These are phyloP conservation scores for Cyanoderma ruficeps DNA, from an alignment of 2,113 vertebrate species.

Conservation along the genomic window DNA sequence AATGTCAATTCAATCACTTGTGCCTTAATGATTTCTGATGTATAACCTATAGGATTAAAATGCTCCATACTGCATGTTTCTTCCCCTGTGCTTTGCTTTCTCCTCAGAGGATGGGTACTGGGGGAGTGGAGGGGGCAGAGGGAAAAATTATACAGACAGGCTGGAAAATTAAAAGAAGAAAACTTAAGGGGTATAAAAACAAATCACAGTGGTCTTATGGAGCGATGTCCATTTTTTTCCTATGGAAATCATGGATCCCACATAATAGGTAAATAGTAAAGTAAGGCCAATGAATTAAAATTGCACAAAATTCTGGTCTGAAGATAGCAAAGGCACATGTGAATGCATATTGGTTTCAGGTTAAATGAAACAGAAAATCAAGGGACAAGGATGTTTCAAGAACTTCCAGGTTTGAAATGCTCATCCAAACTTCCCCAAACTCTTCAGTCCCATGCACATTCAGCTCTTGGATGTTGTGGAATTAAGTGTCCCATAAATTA, in stretches of 20 bases:
- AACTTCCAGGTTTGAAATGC: background rate
- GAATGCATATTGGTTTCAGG: background rate
- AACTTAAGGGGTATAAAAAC: background rate
- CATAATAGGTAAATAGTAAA: background rate
- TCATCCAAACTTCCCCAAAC: background rate
- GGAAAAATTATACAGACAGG: background rate
- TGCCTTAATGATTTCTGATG: background rate
- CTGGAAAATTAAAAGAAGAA: background rate
- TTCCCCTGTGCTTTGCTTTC: background rate
- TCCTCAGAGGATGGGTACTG: background rate
- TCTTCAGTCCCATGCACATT: background rate
- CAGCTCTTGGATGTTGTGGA: background rate
- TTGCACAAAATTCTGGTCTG: background rate
- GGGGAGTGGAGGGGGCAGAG: rapidly evolving
- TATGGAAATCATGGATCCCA: background rate
- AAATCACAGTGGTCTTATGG: background rate
- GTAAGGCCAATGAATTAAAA: background rate
- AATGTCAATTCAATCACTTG: background rate
- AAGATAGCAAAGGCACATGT: background rate
- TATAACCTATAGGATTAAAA: background rate
- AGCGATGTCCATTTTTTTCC: background rate
- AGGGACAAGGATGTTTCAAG: background rate
- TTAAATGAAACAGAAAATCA: background rate
- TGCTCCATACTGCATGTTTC: background rate
- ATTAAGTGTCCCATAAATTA: background rate